Evolutionary conservation across 2,797 vertebrate genomes (phyloP).

Genomic region (Heliangelus exortis): DNA sequence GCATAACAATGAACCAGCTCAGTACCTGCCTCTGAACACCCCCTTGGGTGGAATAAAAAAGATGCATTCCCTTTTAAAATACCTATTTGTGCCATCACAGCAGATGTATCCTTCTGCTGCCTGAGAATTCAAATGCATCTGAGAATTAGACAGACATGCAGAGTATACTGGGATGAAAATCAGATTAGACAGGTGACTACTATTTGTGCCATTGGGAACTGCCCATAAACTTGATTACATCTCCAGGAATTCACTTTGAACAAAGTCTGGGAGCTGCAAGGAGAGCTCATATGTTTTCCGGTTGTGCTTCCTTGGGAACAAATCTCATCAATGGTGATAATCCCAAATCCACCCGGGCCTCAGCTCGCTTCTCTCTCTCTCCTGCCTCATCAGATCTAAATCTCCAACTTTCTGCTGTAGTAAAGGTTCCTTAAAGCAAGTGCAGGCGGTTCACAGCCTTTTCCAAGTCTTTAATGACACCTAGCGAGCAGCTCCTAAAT

Average conservation of each 20-base stretch:
- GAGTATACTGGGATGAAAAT: background rate
- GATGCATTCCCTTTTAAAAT: background rate
- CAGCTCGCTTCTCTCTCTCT: background rate
- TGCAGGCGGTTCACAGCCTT: background rate
- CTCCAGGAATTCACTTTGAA: background rate
- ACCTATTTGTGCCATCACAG: background rate
- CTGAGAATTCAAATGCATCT: background rate
- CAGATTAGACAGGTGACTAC: background rate
- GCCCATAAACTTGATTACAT: background rate
- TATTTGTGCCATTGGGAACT: background rate
- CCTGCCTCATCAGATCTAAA: background rate
- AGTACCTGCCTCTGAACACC: background rate
- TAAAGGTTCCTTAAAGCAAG: background rate
- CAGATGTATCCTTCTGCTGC: background rate
- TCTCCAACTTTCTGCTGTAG: background rate
- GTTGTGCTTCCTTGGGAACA: background rate
- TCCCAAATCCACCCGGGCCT: background rate
- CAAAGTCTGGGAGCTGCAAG: background rate
- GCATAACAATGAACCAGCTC: background rate
- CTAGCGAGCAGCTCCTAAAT: constrained; percentile 50
- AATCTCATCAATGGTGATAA: background rate
- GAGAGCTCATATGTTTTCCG: background rate
- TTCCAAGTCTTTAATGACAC: constrained; percentile 52
- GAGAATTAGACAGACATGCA: background rate
- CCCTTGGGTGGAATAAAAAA: background rate